Base-by-base conservation (phyloP, 2,113 vertebrate genomes). In the Halichoeres trimaculatus region DNA sequence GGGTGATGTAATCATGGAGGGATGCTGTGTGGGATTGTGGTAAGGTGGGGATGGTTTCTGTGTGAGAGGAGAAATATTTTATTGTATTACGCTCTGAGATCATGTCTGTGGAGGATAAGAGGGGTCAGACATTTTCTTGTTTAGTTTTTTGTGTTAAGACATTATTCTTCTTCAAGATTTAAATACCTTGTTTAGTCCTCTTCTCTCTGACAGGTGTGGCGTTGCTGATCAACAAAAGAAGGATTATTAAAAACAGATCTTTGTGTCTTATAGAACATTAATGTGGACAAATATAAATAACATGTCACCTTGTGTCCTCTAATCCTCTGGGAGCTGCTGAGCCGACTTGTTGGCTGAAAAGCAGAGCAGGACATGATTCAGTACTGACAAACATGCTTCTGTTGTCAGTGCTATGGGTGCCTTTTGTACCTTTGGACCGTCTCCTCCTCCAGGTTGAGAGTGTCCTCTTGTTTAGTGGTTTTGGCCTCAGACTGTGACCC, bases 261-360 rank as follows among this genome's bases (percentile, higher is more conserved):
- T 8, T 70, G 52, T 57, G 58, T 22, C 16, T 24, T n/a, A 19
- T 22, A 54, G 8, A 6, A 10, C 2, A 13, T 11, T 14, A 11
- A 8, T 61, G 26, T 5, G 19, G 14, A 43, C 4, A 1, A 51
- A 58, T 66, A 14, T 38, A 0, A 45, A 5, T 41, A 2, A 20
- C 22, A 70, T 2, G 69, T 63, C 65, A 92, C 91, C 82, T 75
- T 0, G 60, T 45, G 41, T 89, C 91, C 23, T 79, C 78, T 86
- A 43, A 72, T 52, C 43, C 75, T 38, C 56, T 78, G 20, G 83
- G 16, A 56, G 70, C 69, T 57, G 80, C 58, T 30, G 82, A 59
- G 8, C 55, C 51, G 13, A 51, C 76, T 26, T 47, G 74, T 72
- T 88, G 90, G 62, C 94, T 94, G 69, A 83, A 81, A 68, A 76